Conservation (phyloP, 2,888 invertebrate species). For the Scelioninae gen. 1 region DNA sequence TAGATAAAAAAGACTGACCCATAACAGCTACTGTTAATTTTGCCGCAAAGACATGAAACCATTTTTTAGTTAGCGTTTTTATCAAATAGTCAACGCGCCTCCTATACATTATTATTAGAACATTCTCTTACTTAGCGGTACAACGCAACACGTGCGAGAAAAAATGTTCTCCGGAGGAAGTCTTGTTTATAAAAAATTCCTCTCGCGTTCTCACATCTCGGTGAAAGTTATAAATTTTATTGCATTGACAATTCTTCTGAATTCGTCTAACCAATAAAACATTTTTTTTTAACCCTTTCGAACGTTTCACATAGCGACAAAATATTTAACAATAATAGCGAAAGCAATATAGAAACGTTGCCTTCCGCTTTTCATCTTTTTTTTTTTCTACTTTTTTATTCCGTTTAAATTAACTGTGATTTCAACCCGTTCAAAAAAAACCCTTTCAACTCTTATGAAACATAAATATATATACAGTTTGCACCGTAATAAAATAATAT, state of each 20-base stretch:
- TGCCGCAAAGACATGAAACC: conserved; percentile 6
- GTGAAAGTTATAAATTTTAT: conserved; percentile 57
- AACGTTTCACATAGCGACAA: conserved; percentile 13
- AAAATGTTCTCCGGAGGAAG: conserved; percentile 18
- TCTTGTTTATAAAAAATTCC: conserved; percentile 46
- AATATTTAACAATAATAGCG: conserved; percentile 37
- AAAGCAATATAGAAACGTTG: conserved; percentile 24
- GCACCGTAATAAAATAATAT: conserved; percentile 82
- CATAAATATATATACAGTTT: conserved; percentile 72
- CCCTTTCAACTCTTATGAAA: conserved; percentile 70
- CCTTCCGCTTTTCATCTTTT: conserved; percentile 53
- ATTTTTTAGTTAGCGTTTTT: conserved; percentile 44
- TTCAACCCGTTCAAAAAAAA: conserved; percentile 73
- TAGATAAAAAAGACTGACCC: conserved; percentile 30
- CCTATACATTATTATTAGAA: conserved; percentile 34
- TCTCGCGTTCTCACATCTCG: conserved; percentile 35
- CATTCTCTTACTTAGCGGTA: conserved; percentile 17
- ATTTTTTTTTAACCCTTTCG: conserved; percentile 48
- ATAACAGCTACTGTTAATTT: conserved; percentile 33
- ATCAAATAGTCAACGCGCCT: conserved; percentile 24
- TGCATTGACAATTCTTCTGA: conserved; percentile 31
- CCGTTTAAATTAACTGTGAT: conserved; percentile 30
- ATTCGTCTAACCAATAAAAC: conserved; percentile 61
- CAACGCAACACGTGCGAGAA: not conserved
- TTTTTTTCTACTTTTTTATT: conserved; percentile 44